Percentiles rank a stretch among this genome's conserved stretches.
phyloP scores from a whole-genome alignment of 2,113 vertebrate species.

The human region DNA sequence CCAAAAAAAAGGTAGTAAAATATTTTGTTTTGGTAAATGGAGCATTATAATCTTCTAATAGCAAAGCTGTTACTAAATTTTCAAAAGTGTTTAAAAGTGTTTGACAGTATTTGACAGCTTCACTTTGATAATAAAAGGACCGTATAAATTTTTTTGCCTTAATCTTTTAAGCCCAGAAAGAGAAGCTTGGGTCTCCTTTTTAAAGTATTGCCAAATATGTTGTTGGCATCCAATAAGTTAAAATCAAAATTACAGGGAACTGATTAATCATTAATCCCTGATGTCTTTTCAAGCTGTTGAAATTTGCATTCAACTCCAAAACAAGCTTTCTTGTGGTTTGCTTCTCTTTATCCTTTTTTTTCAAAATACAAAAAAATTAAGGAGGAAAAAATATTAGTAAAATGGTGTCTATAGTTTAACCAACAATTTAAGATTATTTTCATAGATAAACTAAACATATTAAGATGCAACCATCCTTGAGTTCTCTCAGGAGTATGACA shows the following conservation, averaged over 20 bases:
- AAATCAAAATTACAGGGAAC: conserved; percentile 58
- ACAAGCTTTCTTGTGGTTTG: not conserved
- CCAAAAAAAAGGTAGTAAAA: not conserved
- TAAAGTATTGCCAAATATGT: conserved; percentile 66
- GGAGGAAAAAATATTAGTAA: not conserved
- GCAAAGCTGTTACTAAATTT: conserved; percentile 47
- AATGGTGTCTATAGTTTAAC: not conserved
- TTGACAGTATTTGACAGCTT: conserved; percentile 45
- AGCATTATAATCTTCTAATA: conserved; percentile 63
- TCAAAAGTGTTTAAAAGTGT: conserved; percentile 46
- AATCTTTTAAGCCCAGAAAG: conserved; percentile 64
- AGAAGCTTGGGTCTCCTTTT: conserved; percentile 48
- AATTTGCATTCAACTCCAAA: conserved; percentile 24
- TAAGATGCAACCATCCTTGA: not conserved
- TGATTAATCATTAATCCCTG: conserved; percentile 53
- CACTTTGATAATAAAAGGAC: conserved; percentile 72
- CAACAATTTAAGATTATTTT: not conserved
- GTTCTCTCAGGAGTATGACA: not conserved
- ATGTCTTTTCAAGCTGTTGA: conserved; percentile 34
- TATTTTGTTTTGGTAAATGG: conserved; percentile 51
- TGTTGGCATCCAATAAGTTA: conserved; percentile 65
- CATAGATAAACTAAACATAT: not conserved
- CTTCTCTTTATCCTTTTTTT: not conserved
- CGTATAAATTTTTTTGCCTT: conserved; percentile 64
- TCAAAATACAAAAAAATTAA: not conserved